These are phyloP conservation scores for Urocitellus parryii DNA, from an alignment of 2,113 vertebrate genomes.

Conservation along the genomic window DNA sequence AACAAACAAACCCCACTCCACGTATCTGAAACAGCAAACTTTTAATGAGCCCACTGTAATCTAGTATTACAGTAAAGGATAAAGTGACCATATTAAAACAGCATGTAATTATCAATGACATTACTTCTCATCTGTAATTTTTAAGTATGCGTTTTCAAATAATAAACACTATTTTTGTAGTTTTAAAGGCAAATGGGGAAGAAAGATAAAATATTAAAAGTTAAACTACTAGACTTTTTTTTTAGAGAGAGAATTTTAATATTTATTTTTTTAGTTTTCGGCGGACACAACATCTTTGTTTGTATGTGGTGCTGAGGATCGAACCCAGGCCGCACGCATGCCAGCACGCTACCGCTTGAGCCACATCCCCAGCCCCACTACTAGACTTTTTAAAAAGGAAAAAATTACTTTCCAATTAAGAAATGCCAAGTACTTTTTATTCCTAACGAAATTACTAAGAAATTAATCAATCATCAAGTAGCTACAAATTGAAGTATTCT, in stretches of 20 bases:
- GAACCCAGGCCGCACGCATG: too few species aligned
- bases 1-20: background rate
- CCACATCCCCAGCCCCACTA: background rate
- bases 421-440: conserved; percentile 41
- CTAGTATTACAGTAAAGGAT: background rate
- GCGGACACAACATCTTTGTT: too few species aligned
- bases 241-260: too few species aligned
- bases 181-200: conserved; percentile 60
- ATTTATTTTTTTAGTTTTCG: too few species aligned
- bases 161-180: background rate
- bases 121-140: conserved; percentile 37
- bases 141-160: conserved; percentile 61
- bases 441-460: conserved; percentile 10
- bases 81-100: background rate
- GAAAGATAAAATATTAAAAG: conserved; percentile 20
- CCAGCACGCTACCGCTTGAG: too few species aligned
- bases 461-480: background rate
- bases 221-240: conserved; percentile 29
- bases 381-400: background rate
- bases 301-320: too few species aligned
- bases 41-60: background rate
- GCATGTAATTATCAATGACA: background rate
- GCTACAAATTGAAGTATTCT: conserved; percentile 1
- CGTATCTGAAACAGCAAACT: conserved; percentile 10
- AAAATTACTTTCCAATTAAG: conserved; percentile 62